Evolutionary conservation across 2,113 vertebrate species (phyloP).

Genomic region (Sceloporus undulatus): DNA sequence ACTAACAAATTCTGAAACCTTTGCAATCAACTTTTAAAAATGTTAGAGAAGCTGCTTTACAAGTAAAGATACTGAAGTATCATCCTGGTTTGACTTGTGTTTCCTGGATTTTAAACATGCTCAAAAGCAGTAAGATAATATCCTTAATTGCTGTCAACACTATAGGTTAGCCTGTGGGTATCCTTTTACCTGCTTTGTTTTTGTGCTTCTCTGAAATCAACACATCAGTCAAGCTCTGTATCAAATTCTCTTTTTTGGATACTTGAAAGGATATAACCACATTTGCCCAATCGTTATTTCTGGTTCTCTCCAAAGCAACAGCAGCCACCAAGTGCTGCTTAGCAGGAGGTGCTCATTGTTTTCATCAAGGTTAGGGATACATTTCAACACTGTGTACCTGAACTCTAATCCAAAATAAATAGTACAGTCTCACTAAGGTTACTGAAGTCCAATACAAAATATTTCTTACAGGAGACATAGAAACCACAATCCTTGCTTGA

Average conservation of each 20-base stretch:
- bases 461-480: not conserved
- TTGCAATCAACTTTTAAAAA: not conserved
- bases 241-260: constrained; percentile 4
- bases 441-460: not conserved
- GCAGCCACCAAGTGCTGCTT: not conserved
- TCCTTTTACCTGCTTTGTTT: constrained; percentile 25
- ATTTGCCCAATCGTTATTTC: not conserved
- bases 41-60: not conserved
- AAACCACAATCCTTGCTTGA: fast-evolving
- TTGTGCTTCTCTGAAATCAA: constrained; percentile 2
- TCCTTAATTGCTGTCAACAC: constrained; percentile 3
- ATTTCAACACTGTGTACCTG: not conserved
- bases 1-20: not conserved
- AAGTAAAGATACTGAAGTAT: not conserved
- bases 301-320: not conserved
- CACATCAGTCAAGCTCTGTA: constrained; percentile 14
- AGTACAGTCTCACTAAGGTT: not conserved
- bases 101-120: constrained; percentile 2
- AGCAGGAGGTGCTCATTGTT: constrained; percentile 3
- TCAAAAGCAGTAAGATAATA: constrained; percentile 29
- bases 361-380: constrained; percentile 17
- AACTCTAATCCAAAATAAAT: constrained; percentile 13
- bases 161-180: constrained; percentile 1
- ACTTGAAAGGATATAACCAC: constrained; percentile 6
- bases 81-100: not conserved